A percentile compares a stretch with the other conserved stretches of the same genome.
phyloP scores from a whole-genome alignment of 2,113 vertebrate genomes.

The Pongo abelii region DNA sequence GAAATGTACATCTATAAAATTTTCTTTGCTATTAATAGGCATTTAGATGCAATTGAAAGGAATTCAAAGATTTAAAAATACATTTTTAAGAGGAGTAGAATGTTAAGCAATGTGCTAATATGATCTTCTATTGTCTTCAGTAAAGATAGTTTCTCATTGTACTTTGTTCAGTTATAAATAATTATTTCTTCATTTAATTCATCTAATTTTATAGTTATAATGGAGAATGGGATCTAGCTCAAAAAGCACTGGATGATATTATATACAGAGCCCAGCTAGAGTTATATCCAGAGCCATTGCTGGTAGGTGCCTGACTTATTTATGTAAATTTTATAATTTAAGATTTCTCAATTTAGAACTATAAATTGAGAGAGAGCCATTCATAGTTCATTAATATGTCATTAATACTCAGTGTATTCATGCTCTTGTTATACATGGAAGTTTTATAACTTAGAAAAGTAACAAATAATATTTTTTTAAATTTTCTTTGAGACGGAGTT shows the following conservation, averaged over 20 bases:
- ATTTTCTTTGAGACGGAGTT: no score
- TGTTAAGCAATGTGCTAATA: constrained; percentile 39
- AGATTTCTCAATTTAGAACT: constrained; percentile 38
- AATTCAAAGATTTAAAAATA: constrained; percentile 36
- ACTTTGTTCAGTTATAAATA: constrained; percentile 44
- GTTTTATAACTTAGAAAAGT: constrained; percentile 7
- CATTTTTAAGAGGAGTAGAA: neutral
- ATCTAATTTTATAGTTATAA: constrained; percentile 90
- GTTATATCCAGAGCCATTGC: constrained; percentile 94
- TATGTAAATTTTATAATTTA: constrained; percentile 21
- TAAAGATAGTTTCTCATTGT: neutral
- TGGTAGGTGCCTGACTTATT: constrained; percentile 88
- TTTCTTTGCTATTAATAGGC: constrained; percentile 50
- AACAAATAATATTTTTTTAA: neutral
- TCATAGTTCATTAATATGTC: neutral
- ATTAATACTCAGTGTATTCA: constrained; percentile 46
- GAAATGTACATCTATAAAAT: constrained; percentile 57
- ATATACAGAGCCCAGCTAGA: constrained; percentile 97
- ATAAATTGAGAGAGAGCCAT: constrained; percentile 8
- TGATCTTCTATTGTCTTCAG: constrained; percentile 32
- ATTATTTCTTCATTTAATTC: constrained; percentile 15
- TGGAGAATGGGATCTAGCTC: constrained; percentile 95
- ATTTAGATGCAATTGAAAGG: constrained; percentile 28
- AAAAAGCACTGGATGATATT: constrained; percentile 96
- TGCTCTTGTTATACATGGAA: neutral